phyloP scores from a whole-genome alignment of 1,140 invertebrate genomes.

The Lepidurus couesii region DNA sequence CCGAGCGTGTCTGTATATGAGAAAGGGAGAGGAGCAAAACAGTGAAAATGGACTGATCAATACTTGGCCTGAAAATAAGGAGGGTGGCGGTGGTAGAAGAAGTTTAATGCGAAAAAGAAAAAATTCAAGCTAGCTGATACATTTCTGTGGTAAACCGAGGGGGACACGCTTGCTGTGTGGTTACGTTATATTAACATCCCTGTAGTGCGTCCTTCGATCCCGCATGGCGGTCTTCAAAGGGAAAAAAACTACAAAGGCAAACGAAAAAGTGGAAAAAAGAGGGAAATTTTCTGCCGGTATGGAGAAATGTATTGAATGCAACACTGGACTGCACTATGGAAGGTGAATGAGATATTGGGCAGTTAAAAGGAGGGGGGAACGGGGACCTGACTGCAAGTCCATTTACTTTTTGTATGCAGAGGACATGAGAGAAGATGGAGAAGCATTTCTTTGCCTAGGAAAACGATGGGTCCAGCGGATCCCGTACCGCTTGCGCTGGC shows the following conservation, averaged over 20 bases:
- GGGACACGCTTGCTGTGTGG: not conserved
- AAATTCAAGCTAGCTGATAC: not conserved
- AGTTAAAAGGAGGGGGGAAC: not conserved
- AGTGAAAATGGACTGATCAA: conserved; percentile 19
- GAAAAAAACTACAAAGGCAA: too few relatives aligned
- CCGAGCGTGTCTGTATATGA: not conserved
- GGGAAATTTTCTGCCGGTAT: not conserved
- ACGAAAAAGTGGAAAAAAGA: not conserved
- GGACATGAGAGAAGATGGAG: not conserved
- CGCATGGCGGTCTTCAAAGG: not conserved
- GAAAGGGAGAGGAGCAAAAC: not conserved
- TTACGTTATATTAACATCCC: not conserved
- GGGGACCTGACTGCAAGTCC: not conserved
- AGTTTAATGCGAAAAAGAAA: not conserved
- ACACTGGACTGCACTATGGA: not conserved
- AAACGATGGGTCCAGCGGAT: not conserved
- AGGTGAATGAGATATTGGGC: conserved; percentile 17
- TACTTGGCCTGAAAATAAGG: not conserved
- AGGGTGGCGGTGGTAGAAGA: not conserved
- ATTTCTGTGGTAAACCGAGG: not conserved
- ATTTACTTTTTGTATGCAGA: conserved; percentile 1
- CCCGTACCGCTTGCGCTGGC: not conserved
- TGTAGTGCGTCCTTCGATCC: not conserved
- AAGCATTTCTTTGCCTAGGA: not conserved
- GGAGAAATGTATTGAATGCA: not conserved